Percentiles rank a stretch among this genome's conserved stretches.
Evolutionary conservation across 1,140 invertebrate genomes (phyloP).

Genomic region (Drosophila athabasca): DNA sequence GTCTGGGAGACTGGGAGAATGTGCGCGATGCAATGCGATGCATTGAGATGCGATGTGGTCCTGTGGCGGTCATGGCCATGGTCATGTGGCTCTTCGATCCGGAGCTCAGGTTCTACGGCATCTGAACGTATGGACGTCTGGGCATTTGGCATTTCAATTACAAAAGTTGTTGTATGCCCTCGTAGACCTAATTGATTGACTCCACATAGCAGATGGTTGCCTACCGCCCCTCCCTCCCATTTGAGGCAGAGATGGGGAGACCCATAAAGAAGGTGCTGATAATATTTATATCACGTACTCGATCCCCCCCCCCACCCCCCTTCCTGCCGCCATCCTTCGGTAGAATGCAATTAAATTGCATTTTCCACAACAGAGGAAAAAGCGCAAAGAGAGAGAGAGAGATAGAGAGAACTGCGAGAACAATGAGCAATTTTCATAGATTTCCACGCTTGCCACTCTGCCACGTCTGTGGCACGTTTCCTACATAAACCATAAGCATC

Average conservation of each 20-base stretch:
- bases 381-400: too few relatives aligned
- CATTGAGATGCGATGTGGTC: not conserved
- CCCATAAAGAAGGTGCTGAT: constrained; percentile 58
- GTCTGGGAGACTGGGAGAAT: not conserved
- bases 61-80: constrained; percentile 25
- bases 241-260: too few relatives aligned
- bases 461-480: constrained; percentile 61
- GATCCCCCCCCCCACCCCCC: constrained; percentile 5
- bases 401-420: constrained; percentile 23
- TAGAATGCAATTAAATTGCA: constrained; percentile 71
- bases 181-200: constrained; percentile 76
- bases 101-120: constrained; percentile 3
- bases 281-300: constrained; percentile 69
- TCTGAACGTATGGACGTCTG: too few relatives aligned
- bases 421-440: constrained; percentile 61
- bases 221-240: not conserved
- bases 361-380: constrained; percentile 53
- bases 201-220: constrained; percentile 8
- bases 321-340: not conserved
- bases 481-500: constrained; percentile 76
- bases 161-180: constrained; percentile 35
- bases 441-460: constrained; percentile 58
- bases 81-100: constrained; percentile 10
- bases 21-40: constrained; percentile 3
- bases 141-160: constrained; percentile 73